These are phyloP conservation scores for Himantopus leucocephalus DNA, from an alignment of 2,113 vertebrate species.

Conservation along the genomic window DNA sequence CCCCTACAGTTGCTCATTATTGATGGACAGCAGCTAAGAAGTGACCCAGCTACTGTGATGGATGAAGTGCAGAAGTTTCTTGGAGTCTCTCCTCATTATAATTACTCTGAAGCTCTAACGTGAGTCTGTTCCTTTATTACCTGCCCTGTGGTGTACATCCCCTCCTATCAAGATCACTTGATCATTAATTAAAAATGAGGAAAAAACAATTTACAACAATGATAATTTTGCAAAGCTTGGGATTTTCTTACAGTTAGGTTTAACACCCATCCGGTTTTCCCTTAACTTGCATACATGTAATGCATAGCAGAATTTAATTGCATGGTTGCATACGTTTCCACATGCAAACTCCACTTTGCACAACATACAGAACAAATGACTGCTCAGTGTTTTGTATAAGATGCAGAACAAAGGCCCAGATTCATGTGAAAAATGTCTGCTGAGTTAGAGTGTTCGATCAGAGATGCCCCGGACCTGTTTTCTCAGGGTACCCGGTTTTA, in stretches of 20 bases:
- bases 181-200: neutral
- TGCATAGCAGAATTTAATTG: neutral
- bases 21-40: conserved; percentile 95
- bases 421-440: neutral
- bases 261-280: neutral
- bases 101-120: conserved; percentile 95
- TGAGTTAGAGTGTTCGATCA: fast-evolving
- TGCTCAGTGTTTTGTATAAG: neutral
- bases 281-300: neutral
- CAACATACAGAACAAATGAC: neutral
- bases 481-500: neutral
- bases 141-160: neutral
- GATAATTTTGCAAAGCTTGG: neutral
- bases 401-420: neutral
- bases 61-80: conserved; percentile 97
- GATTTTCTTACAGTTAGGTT: neutral
- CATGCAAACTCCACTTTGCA: neutral
- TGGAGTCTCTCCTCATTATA: conserved; percentile 89
- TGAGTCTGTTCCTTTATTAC: conserved; percentile 73
- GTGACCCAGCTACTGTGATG: conserved; percentile 92
- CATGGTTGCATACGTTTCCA: neutral
- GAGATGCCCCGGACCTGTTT: neutral
- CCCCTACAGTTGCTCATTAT: conserved; percentile 89
- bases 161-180: neutral
- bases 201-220: neutral